Evolutionary conservation across 2,113 vertebrate genomes (phyloP).

Genomic region (Tor tambroides): DNA sequence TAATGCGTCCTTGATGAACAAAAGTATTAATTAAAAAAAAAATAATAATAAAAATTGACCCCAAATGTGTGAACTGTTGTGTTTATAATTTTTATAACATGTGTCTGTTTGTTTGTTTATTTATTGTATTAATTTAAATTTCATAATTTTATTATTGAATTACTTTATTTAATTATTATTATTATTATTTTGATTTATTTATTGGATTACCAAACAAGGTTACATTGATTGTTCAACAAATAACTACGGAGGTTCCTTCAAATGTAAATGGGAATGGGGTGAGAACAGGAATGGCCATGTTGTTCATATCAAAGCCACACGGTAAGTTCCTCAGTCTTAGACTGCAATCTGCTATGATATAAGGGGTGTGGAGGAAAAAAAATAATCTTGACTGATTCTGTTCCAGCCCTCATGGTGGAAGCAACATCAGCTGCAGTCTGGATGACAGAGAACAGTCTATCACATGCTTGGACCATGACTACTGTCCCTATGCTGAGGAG

Average conservation of each 20-base stretch:
- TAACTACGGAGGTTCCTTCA: conserved; percentile 58
- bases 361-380: background rate
- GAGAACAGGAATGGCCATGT: conserved; percentile 48
- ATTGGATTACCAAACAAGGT: conserved; percentile 37
- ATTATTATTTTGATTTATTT: background rate
- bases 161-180: background rate
- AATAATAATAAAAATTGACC: background rate
- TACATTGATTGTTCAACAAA: conserved; percentile 55
- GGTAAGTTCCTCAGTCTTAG: conserved; percentile 35
- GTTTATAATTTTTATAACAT: background rate
- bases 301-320: conserved; percentile 45
- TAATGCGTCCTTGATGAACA: background rate
- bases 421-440: conserved; percentile 56
- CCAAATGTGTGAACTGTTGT: background rate
- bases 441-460: conserved; percentile 39
- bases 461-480: conserved; percentile 53
- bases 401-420: conserved; percentile 41
- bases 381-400: background rate
- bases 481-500: conserved; percentile 60
- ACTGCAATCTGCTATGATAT: background rate
- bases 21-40: background rate
- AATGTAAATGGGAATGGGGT: conserved; percentile 57
- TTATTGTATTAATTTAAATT: background rate
- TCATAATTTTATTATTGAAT: background rate
- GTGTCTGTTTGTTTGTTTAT: background rate